Base-by-base conservation (phyloP, 1,140 invertebrate genomes). In the Branchinecta lindahli region DNA sequence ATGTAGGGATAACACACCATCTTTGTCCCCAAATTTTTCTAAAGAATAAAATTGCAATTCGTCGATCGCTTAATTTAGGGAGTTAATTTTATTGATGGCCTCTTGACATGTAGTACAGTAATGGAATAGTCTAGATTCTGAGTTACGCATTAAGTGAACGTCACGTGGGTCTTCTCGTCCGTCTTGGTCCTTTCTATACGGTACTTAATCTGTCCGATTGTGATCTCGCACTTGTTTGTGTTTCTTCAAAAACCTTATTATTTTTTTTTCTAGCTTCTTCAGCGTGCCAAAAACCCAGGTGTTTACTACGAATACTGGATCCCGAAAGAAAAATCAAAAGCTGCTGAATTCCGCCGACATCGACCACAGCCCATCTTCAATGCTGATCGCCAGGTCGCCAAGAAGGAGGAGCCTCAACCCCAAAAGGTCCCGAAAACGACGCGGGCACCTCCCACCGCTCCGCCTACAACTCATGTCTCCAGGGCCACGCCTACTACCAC, bases 221-320 rank as follows among this genome's bases (percentile, higher is more conserved):
- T 33, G 5, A 33, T 33, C 5, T 33, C 33, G 33, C 2, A 33
- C 33, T 33, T 33, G 33, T 33, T 33, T 33, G 5, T 33, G 2
- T 33, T 33, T 33, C 33, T 33, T 33, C 33, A 61, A 61, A 61
- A 61, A 3, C 18, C 18, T n/a, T 44, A 12, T 45, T 20, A 44
- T 70, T 68, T 69, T 18, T 61, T 70, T 18, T 70, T 66, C 45
- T 67, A 75, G 74, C 70, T 74, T 9, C 68, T 75, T 0, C 67
- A 74, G 12, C 47, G 73, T 8, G 47, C 71, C 44, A 46, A 70
- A 15, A 74, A 75, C 44, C 74, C 72, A 15, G 74, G 73, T 47
- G 70, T 75, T 46, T 72, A 72, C 33, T 75, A 75, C 69, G 73
- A 75, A 72, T 75, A 75, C 52, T 75, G 74, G 74, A 52, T 75